Conservation (phyloP, 2,113 vertebrate species). For the Tachysurus fulvidraco region DNA sequence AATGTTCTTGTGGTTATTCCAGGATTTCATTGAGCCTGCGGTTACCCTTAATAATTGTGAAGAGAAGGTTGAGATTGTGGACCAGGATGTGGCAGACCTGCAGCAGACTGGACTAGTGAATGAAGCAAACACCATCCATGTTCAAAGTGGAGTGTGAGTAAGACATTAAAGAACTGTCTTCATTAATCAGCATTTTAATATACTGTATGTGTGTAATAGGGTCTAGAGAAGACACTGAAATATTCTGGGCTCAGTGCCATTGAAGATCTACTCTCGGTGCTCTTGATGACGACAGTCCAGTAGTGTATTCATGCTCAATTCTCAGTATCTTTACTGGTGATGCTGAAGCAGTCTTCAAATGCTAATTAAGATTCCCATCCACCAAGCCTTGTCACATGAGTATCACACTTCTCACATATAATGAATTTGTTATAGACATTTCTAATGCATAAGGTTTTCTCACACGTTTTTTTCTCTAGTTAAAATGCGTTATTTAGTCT, state of each 20-base stretch:
- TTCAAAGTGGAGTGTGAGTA: conserved; percentile 60
- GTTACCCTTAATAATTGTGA: conserved; percentile 43
- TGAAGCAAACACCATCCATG: conserved; percentile 30
- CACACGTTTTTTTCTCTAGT: not conserved
- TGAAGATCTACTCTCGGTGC: not conserved
- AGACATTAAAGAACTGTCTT: not conserved
- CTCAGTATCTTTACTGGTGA: not conserved
- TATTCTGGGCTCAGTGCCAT: not conserved
- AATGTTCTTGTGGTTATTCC: conserved; percentile 16
- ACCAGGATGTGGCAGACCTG: conserved; percentile 55
- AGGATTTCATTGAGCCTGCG: conserved; percentile 59
- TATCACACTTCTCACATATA: conserved; percentile 4
- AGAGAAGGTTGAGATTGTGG: conserved; percentile 33
- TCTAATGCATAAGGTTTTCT: not conserved
- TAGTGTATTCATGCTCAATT: not conserved
- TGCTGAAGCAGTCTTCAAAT: not conserved
- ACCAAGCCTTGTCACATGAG: not conserved
- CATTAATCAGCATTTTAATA: not conserved
- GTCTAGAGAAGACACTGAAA: not conserved
- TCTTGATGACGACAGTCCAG: not conserved
- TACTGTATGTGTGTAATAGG: not conserved
- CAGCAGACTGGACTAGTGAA: conserved; percentile 11
- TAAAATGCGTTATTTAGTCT: not conserved
- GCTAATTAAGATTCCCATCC: not conserved
- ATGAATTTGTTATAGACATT: not conserved